These are phyloP conservation scores for Nasonia vitripennis DNA, from an alignment of 1,140 invertebrate species.

Conservation along the genomic window DNA sequence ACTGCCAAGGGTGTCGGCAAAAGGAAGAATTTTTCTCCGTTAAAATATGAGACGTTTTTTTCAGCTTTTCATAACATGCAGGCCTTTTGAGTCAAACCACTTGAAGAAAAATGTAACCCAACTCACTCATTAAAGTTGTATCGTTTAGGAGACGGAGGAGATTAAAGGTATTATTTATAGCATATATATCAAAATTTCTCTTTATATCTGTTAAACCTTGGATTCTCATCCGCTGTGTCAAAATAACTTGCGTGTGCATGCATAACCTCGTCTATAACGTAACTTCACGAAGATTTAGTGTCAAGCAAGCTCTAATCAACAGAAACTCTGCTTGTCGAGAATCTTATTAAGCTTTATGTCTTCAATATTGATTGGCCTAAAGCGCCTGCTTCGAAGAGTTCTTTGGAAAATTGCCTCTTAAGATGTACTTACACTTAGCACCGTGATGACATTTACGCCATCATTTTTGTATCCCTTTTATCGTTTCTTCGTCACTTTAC, in stretches of 20 bases:
- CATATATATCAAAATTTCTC: not conserved
- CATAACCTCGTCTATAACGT: not conserved
- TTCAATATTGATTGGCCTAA: slow-evolving; percentile 30
- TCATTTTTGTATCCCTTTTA: too few relatives aligned
- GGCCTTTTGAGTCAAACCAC: not conserved
- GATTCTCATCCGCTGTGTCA: not conserved
- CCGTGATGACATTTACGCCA: too few relatives aligned
- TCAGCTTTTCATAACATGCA: not conserved
- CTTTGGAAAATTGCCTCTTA: not conserved
- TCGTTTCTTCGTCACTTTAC: too few relatives aligned
- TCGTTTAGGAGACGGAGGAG: not conserved
- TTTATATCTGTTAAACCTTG: not conserved
- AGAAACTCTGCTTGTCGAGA: slow-evolving; percentile 24
- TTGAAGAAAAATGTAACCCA: not conserved
- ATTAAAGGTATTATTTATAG: not conserved
- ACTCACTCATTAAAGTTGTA: not conserved
- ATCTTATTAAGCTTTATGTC: not conserved
- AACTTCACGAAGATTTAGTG: not conserved
- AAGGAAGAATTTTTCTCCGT: not conserved
- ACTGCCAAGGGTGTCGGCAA: not conserved
- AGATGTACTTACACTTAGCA: not conserved
- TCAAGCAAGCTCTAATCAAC: not conserved
- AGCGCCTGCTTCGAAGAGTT: not conserved
- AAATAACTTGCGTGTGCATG: not conserved
- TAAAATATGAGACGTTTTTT: slow-evolving; percentile 4